phyloP scores from a whole-genome alignment of 2,797 vertebrate species.

The Petrocephalus sullivani region DNA sequence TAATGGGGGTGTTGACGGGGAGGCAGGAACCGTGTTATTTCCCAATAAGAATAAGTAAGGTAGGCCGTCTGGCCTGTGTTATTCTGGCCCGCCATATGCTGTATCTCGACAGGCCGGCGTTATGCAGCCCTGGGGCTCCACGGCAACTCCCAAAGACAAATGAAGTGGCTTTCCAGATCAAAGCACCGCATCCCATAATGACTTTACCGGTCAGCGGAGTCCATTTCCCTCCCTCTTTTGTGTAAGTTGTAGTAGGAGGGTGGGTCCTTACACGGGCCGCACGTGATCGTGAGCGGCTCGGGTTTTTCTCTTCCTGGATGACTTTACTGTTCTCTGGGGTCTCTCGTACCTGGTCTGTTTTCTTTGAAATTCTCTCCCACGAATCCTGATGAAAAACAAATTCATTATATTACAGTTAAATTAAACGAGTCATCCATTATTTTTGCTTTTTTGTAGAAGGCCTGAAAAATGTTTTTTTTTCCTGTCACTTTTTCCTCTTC shows the following conservation, averaged over 20 bases:
- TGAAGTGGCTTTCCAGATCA: constrained; percentile 51
- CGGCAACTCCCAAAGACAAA: constrained; percentile 41
- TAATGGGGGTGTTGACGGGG: background rate
- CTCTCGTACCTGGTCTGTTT: constrained; percentile 26
- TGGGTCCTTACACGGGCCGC: constrained; percentile 27
- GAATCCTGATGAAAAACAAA: background rate
- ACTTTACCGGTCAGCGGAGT: constrained; percentile 49
- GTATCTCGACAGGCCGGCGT: constrained; percentile 51
- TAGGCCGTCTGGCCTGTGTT: constrained; percentile 26
- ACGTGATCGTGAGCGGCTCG: constrained; percentile 39
- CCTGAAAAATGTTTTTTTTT: background rate
- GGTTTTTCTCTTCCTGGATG: constrained; percentile 39
- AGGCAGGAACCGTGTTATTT: constrained; percentile 27
- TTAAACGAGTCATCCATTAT: background rate
- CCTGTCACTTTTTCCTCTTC: background rate
- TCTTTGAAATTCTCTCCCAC: background rate
- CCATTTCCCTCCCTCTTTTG: constrained; percentile 41
- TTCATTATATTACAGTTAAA: background rate
- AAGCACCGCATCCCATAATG: constrained; percentile 47
- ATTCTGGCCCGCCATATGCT: constrained; percentile 48
- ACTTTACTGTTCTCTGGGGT: constrained; percentile 32
- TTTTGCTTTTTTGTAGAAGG: background rate
- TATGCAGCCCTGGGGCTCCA: constrained; percentile 42
- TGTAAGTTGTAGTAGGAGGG: constrained; percentile 42
- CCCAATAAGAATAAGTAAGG: constrained; percentile 31